phyloP scores from a whole-genome alignment of 30 jellyfish, hydroid and myxozoan species.

The Chironex yamaguchii region DNA sequence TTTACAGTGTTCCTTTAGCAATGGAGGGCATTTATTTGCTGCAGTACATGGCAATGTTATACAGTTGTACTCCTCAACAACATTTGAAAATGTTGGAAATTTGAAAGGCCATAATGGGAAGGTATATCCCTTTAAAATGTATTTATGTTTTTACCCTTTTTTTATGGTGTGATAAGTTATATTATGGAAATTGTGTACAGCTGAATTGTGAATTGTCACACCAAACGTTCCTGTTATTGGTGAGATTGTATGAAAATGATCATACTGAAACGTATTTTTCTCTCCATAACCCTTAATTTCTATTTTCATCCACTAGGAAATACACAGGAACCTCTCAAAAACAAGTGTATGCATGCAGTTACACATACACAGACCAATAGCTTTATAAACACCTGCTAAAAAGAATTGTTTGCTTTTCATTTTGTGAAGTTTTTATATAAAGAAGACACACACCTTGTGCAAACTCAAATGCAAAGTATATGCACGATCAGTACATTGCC shows the following conservation, averaged over 20 bases:
- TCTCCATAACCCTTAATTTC: no score
- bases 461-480: no score
- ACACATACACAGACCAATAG: no score
- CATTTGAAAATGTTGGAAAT: constrained; percentile 96
- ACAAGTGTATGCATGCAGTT: no score
- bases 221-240: neutral
- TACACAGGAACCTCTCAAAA: no score
- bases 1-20: constrained; percentile 90
- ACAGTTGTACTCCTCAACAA: constrained; percentile 89
- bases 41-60: constrained; percentile 99
- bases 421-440: no score
- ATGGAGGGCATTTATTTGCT: constrained; percentile 98
- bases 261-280: neutral
- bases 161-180: neutral
- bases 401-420: no score
- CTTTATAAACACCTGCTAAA: no score
- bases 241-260: neutral
- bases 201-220: neutral
- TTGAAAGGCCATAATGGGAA: constrained; percentile 98
- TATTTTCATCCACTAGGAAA: no score
- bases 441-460: no score
- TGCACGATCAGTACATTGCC: no score
- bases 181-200: no score
- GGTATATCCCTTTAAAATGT: constrained; percentile 30
- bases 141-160: neutral